Evolutionary conservation across 2,113 vertebrate genomes (phyloP).

Genomic region (Emydura subglobosa): DNA sequence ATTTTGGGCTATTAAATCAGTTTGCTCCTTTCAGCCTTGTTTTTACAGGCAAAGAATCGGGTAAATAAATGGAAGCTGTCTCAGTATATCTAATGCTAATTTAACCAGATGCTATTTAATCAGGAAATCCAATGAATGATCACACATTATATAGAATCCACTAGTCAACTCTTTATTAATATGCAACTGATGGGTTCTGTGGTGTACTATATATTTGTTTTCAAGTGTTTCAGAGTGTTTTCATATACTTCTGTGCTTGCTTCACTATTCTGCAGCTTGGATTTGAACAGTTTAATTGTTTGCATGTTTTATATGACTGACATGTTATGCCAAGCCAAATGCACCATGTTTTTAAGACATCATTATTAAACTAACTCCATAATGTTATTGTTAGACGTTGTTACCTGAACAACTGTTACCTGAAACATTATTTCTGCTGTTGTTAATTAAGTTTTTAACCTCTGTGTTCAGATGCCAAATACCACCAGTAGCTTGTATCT

Average conservation of each 20-base stretch:
- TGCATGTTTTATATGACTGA: not conserved
- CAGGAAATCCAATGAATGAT: not conserved
- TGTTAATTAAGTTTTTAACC: not conserved
- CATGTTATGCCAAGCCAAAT: not conserved
- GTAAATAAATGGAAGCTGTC: slow-evolving; percentile 9
- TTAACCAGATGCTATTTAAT: not conserved
- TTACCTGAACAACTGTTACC: not conserved
- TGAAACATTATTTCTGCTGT: not conserved
- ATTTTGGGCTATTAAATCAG: not conserved
- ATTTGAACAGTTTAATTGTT: not conserved
- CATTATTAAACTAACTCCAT: not conserved
- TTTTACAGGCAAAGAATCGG: not conserved
- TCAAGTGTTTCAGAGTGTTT: not conserved
- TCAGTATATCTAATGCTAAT: not conserved
- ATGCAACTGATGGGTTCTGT: not conserved
- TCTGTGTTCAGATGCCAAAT: not conserved
- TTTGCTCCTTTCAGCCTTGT: not conserved
- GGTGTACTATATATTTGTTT: not conserved
- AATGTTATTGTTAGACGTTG: not conserved
- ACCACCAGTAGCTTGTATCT: not conserved
- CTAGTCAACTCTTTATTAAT: not conserved
- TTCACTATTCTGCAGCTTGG: not conserved
- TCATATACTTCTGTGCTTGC: not conserved
- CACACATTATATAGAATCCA: not conserved
- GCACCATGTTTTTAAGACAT: not conserved